These are phyloP conservation scores for Grammomys surdaster DNA, from an alignment of 2,113 vertebrate genomes.

Conservation along the genomic window DNA sequence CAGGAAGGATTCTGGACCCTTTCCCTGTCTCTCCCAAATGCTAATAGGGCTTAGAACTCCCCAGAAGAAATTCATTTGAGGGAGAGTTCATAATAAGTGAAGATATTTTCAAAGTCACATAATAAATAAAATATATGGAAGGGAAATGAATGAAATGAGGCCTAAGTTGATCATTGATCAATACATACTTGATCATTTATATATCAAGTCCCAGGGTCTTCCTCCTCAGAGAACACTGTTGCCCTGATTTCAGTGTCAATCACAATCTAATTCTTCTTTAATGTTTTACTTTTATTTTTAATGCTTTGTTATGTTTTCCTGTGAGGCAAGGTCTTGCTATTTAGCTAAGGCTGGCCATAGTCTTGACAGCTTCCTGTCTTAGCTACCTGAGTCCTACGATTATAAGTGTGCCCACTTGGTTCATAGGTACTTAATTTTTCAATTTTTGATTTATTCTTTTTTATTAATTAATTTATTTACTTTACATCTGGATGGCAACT, in stretches of 20 bases:
- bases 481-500: no score
- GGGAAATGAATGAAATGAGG: background rate
- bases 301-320: background rate
- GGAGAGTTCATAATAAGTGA: background rate
- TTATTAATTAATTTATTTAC: no score
- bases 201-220: background rate
- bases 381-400: background rate
- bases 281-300: background rate
- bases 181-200: background rate
- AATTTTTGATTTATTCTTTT: background rate
- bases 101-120: conserved; percentile 39
- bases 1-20: background rate
- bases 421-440: background rate
- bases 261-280: background rate
- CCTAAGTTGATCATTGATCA: background rate
- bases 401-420: background rate
- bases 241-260: background rate
- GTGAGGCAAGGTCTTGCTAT: background rate
- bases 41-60: background rate
- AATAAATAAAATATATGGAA: background rate
- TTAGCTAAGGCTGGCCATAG: background rate
- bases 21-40: background rate
- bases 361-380: background rate
- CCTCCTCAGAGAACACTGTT: conserved; percentile 21
- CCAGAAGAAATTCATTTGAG: background rate